phyloP scores from a whole-genome alignment of 2,113 vertebrate species.

The Gymnocephalus cernua region DNA sequence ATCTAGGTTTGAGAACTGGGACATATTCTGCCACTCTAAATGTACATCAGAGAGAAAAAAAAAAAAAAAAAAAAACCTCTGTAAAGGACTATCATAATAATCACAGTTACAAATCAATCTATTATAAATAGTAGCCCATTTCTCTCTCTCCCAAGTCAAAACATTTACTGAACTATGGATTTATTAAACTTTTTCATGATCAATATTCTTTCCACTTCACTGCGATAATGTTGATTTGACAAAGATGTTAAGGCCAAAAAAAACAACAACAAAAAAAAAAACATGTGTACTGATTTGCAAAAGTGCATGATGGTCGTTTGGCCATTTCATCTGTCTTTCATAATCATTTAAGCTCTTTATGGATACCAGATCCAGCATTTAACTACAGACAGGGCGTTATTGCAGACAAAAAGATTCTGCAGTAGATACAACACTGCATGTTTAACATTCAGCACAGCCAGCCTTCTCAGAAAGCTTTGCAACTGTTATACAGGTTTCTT shows the following conservation, averaged over 20 bases:
- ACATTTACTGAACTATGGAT: conserved; percentile 54
- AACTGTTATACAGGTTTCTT: conserved; percentile 73
- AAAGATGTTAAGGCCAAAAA: conserved; percentile 58
- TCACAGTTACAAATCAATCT: conserved; percentile 73
- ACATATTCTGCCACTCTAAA: conserved; percentile 69
- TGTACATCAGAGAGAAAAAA: conserved; percentile 47
- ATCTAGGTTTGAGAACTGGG: conserved; percentile 74
- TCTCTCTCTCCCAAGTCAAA: conserved; percentile 70
- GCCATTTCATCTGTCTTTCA: conserved; percentile 53
- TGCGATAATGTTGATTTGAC: conserved; percentile 61
- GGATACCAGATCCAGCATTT: conserved; percentile 78
- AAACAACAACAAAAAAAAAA: neutral
- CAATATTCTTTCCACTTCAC: conserved; percentile 51
- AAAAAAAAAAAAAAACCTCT: conserved; percentile 18
- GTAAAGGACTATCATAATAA: conserved; percentile 58
- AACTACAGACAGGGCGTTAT: conserved; percentile 66
- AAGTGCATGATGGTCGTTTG: conserved; percentile 63
- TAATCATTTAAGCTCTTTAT: conserved; percentile 50
- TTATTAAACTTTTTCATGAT: conserved; percentile 52
- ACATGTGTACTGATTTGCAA: conserved; percentile 56
- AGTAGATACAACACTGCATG: conserved; percentile 67
- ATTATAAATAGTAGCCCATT: conserved; percentile 73
- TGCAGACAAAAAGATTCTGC: conserved; percentile 70
- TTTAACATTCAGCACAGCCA: conserved; percentile 78
- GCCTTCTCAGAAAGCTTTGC: conserved; percentile 79